phyloP scores from a whole-genome alignment of 2,888 invertebrate genomes.

The Patella pellucida region DNA sequence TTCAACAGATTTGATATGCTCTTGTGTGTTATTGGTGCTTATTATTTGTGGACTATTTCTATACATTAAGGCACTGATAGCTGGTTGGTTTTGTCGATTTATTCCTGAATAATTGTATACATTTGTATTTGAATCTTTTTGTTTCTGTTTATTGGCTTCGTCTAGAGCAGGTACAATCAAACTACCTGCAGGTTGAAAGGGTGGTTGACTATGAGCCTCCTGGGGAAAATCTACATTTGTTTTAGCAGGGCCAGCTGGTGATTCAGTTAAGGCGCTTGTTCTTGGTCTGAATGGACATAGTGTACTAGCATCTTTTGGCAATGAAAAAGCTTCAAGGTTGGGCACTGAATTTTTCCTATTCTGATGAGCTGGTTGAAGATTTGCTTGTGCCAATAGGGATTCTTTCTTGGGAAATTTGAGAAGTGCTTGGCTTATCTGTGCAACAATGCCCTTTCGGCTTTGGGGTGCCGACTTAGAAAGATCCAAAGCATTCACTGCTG shows the following conservation, averaged over 20 bases:
- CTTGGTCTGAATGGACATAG: background rate
- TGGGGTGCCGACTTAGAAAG: background rate
- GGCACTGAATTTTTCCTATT: background rate
- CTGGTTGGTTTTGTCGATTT: too few species aligned
- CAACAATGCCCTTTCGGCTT: background rate
- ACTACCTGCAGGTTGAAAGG: slow-evolving; percentile 47
- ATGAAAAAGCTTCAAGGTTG: background rate
- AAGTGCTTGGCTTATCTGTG: background rate
- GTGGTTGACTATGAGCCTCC: slow-evolving; percentile 42
- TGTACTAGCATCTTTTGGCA: background rate
- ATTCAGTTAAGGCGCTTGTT: background rate
- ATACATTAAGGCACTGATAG: too few species aligned
- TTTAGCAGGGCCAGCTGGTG: background rate
- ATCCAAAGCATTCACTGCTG: background rate
- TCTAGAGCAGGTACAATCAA: slow-evolving; percentile 35
- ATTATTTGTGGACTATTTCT: too few species aligned
- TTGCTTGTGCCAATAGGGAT: background rate
- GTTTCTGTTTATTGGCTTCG: background rate
- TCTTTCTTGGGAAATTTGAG: background rate
- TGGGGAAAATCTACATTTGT: background rate
- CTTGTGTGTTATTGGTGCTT: too few species aligned
- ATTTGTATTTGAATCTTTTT: too few species aligned
- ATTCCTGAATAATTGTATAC: background rate
- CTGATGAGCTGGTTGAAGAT: background rate
- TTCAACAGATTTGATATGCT: too few species aligned